These are phyloP conservation scores for Vidua macroura DNA, from an alignment of 2,113 vertebrate species.

Conservation along the genomic window DNA sequence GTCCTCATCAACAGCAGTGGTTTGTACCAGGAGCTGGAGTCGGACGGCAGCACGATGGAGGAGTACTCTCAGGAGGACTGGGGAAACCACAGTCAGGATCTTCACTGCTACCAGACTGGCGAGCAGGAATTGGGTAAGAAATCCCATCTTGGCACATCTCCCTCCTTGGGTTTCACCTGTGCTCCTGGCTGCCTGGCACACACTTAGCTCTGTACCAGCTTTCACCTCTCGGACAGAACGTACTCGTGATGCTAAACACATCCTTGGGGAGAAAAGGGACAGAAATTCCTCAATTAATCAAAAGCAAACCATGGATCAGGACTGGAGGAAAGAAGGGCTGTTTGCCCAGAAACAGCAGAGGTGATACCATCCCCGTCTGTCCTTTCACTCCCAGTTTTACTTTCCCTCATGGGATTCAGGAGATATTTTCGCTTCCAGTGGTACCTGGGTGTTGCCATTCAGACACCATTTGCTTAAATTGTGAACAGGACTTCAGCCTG, in stretches of 20 bases:
- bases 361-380: background rate
- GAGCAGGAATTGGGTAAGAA: constrained; percentile 92
- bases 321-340: background rate
- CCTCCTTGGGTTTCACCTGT: background rate
- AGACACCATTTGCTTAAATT: background rate
- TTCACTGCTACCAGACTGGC: constrained; percentile 90
- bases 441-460: background rate
- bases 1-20: constrained; percentile 99
- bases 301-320: background rate
- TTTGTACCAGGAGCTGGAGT: constrained; percentile 97
- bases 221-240: fast-evolving
- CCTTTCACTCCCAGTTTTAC: background rate
- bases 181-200: fast-evolving
- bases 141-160: background rate
- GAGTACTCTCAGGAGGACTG: constrained; percentile 97
- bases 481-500: background rate
- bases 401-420: fast-evolving
- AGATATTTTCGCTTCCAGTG: background rate
- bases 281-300: background rate
- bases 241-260: fast-evolving
- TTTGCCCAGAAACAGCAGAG: background rate
- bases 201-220: fast-evolving
- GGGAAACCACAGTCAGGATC: constrained; percentile 92
- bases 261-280: background rate
- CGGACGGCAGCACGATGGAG: constrained; percentile 94